phyloP scores from a whole-genome alignment of 2,888 invertebrate species.

The Hoplodrina ambigua region DNA sequence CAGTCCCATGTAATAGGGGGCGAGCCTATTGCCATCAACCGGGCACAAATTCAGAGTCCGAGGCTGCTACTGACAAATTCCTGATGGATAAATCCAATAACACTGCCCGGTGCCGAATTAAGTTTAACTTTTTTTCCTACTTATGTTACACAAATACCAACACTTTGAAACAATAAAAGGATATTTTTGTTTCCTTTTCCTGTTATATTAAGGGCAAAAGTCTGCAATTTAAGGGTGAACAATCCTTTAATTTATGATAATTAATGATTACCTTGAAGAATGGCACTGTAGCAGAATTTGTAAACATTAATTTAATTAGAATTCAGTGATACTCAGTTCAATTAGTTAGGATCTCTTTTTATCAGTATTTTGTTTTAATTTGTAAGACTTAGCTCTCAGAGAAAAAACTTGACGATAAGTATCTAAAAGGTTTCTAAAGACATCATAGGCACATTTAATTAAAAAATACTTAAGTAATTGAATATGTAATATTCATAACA shows the following conservation, averaged over 20 bases:
- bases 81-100: too few species aligned
- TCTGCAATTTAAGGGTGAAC: slow-evolving; percentile 18
- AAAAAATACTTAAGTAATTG: not conserved
- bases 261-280: slow-evolving; percentile 12
- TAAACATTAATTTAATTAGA: slow-evolving; percentile 42
- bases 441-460: not conserved
- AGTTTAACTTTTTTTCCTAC: too few species aligned
- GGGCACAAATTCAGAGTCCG: too few species aligned
- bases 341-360: slow-evolving; percentile 13
- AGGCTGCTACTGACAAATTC: too few species aligned
- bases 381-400: not conserved
- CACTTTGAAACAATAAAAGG: not conserved
- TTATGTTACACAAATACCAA: too few species aligned
- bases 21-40: too few species aligned
- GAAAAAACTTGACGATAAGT: not conserved
- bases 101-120: too few species aligned
- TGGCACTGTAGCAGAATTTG: slow-evolving; percentile 18
- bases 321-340: slow-evolving; percentile 24
- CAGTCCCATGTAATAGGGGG: too few species aligned
- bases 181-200: slow-evolving; percentile 31
- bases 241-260: slow-evolving; percentile 37
- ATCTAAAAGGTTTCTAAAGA: not conserved
- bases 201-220: not conserved
- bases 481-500: too few species aligned
- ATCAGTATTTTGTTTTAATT: slow-evolving; percentile 16